Evolutionary conservation across 2,888 invertebrate genomes (phyloP), one percentile per base, ranked within the genome.

Genomic region (Andrena minutula): DNA sequence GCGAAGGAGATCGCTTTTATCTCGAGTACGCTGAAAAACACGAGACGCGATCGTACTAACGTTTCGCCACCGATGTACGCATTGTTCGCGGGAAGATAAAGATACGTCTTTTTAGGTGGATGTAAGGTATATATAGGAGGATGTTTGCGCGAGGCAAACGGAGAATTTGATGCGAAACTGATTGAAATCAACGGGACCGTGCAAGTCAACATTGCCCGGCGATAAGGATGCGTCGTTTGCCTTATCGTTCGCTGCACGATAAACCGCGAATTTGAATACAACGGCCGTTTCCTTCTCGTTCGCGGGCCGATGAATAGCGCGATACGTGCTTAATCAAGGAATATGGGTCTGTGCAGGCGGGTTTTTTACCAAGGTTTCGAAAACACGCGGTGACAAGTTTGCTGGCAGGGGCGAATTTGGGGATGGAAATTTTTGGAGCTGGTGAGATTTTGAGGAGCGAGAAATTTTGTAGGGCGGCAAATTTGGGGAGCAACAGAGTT

Each of bases 151-250:
- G 12, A 0, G 6, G 30, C 2, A n/a, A 71, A 28, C 10, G 26
- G n/a, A 47, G 7, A 3, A n/a, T 30, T 26, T 12, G 51, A 32
- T 12, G 10, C 26, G 10, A 10, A 23, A 71, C 10, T 5, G 61
- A 61, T 75, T 16, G 10, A 28, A 28, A 28, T 35, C 20, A 16
- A 2, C 6, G 20, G 51, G 26, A n/a, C 61, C 8, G 32, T 23
- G 23, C 16, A 41, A 16, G 77, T 66, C 64, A 72, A 72, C 69
- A 51, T 69, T 64, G 56, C 53, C 12, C 20, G 2, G n/a, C 53
- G 82, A 80, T 79, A 82, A 80, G 32, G 58, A 63, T 4, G 28
- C 16, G 6, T 61, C 60, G 68, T 61, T 7, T 49, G 12, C 20
- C 47, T 80, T 68, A 73, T 68, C 72, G 53, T 58, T 49, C 12